Evolutionary conservation across 2,888 invertebrate genomes (phyloP), one percentile per base, ranked within the genome.

Genomic region (Drosophila longiperda): DNA sequence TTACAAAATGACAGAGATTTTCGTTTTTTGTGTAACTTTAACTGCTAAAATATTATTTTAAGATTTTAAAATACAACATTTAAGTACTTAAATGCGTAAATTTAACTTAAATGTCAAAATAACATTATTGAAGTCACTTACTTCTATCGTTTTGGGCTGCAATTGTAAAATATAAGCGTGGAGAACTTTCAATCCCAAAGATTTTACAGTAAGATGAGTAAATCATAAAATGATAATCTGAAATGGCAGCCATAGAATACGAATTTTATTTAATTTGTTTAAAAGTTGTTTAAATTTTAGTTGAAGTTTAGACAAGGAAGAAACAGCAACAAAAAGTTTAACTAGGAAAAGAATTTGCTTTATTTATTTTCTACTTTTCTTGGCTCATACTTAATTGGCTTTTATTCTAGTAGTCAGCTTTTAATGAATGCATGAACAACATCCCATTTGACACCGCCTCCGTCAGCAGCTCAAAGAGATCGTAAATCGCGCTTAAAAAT

Each of bases 141-240:
- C 49, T 63, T 66, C 40, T 15, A 57, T 34, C 42, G 40, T 49
- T 61, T 64, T 32, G 45, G 50, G 65, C 54, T 42, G 34, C 52
- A 66, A 64, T 68, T 78, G 71, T 75, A 72, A 79, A 73, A 70
- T 82, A 80, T 80, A 83, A 80, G 36, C 53, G 52, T 52, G 54
- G 65, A 60, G 55, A 29, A 48, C 61, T 66, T 74, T 77, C 81
- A 80, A 69, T 65, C 68, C 38, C 55, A 67, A n/a, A 26, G n/a
- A 66, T 26, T 66, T 76, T 78, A 74, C 40, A 36, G 63, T 58
- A 29, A 34, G 29, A 17, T 66, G 52, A 34, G 48, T 12, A 42
- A 45, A 50, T 55, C 68, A 65, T 82, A 79, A 87, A 85, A 67
- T 66, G 38, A 45, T 53, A 29, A 55, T 61, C 40, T 59, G 52